Evolutionary conservation across 2,113 vertebrate species (phyloP), one percentile per base, ranked within the genome.

Genomic region (Clinocottus analis): DNA sequence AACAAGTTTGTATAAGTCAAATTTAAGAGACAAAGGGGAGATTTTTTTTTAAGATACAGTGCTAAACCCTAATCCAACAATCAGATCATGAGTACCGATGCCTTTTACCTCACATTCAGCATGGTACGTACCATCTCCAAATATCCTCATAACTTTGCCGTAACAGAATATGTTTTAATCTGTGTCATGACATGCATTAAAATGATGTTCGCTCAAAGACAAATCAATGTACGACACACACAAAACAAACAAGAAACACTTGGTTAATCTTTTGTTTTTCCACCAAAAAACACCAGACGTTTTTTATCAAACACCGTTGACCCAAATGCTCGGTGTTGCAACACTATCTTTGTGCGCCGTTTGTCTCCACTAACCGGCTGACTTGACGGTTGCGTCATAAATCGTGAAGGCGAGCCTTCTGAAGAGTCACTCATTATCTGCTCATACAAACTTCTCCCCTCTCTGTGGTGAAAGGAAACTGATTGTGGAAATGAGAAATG

Each of bases 401-500:
- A 88, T 83, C 6, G 39, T 25, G 37, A 23, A 62, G 58, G 74
- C 23, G 14, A 74, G 77, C 76, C 85, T 80, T 88, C 83, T 79
- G 80, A 79, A 77, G 77, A 85, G 73, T 77, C 79, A 68, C 73
- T 90, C 67, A 79, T 88, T 89, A 90, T 90, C 78, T 73, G 72
- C 59, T 19, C 74, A 63, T 72, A 75, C 80, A 86, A 84, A 88
- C 72, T 80, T 72, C 45, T 64, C 74, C 61, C 43, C 21, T 56
- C 37, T 66, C 73, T 45, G 51, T 45, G 61, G 31, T 77, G 89
- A 84, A 64, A 70, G 85, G 39, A 65, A 41, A 51, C 80, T 85
- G 88, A 92, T 87, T 85, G 82, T 81, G 77, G 66, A 65, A 49
- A 83, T 85, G 80, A 86, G 25, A 85, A 84, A 91, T 87, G 56